Base-by-base conservation (phyloP, 1,140 invertebrate species). In the Centruroides vittatus region DNA sequence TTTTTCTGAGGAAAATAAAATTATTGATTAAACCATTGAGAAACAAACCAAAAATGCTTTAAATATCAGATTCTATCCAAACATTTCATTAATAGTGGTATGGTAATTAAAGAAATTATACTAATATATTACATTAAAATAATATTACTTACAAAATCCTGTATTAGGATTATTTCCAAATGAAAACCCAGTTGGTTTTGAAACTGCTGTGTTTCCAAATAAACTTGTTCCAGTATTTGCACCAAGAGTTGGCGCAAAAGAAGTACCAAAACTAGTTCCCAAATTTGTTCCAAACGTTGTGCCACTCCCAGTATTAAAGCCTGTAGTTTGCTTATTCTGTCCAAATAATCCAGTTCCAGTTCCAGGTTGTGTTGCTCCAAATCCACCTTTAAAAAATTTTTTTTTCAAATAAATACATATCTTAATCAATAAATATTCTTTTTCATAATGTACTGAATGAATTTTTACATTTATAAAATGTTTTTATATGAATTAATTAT, bases 151-250 rank as follows among this genome's bases (percentile, higher is more conserved):
- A 63, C 62, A 59, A 48, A 63, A 63, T 41, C 58, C 59, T 36
- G 62, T 58, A 36, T 50, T 54, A 52, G 67, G 70, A 67, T 68
- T 70, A 68, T 67, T 70, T 66, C 71, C 70, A 59, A 73, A 67
- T 10, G 67, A 66, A 35, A 66, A 66, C 9, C 65, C 67, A n/a
- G 63, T 23, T 34, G 57, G 13, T 59, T 60, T 62, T 51, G 62
- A 65, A 12, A 67, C 54, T 13, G 61, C 63, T 47, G 68, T 48
- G 13, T 51, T 61, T 13, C 46, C 65, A 62, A 61, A 64, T 34
- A 61, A 62, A 52, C 48, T 41, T 11, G 59, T 65, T 35, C 66
- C 67, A 56, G 66, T 65, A 13, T 55, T 11, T 72, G 77, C 65
- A 70, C 70, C 70, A 35, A 67, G 69, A 69, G 67, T 60, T 35